Conservation (phyloP, 2,113 vertebrate genomes). For the Aspiorhynchus laticeps region DNA sequence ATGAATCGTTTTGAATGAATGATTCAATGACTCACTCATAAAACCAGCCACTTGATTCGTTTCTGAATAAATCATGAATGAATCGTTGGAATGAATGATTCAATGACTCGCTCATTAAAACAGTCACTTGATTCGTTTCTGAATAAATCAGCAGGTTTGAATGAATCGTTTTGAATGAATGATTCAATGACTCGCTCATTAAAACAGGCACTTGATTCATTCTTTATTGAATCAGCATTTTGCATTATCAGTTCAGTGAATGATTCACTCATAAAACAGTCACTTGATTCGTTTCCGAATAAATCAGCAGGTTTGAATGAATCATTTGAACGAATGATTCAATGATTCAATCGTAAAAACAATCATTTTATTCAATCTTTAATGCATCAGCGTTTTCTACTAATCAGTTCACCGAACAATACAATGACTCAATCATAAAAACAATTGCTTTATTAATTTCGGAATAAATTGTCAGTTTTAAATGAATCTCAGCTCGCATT, state of each 20-base stretch:
- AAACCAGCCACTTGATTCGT: background rate
- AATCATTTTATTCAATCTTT: background rate
- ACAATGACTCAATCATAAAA: no score
- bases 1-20: no score
- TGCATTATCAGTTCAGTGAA: background rate
- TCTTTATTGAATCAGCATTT: no score
- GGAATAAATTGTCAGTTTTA: no score
- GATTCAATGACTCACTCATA: background rate
- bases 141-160: background rate
- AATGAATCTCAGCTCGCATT: no score
- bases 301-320: background rate
- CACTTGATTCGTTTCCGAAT: background rate
- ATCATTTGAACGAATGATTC: background rate
- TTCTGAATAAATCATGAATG: background rate
- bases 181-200: no score
- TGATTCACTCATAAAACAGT: background rate
- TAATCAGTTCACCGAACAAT: no score
- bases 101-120: background rate
- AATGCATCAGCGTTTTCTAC: no score
- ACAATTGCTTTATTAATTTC: no score
- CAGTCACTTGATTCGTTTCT: background rate
- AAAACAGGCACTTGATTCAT: no score
- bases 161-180: background rate
- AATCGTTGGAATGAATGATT: no score
- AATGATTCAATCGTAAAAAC: background rate